These are phyloP conservation scores for Eucera pruinosa DNA, from an alignment of 2,888 invertebrate species.

Conservation along the genomic window DNA sequence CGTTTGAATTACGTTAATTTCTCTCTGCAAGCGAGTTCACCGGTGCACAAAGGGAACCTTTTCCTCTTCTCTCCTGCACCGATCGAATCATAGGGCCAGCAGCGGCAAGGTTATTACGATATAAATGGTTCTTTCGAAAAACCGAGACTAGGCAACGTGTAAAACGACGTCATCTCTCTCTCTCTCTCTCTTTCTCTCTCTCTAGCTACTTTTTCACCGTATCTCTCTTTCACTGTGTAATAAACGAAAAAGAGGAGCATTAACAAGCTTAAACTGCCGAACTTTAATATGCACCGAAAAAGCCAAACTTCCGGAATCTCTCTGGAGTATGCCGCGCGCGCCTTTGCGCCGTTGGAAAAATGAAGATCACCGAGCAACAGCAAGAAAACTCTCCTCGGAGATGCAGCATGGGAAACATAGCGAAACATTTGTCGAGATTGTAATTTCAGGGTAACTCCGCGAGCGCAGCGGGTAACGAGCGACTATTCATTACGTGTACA, in stretches of 20 bases:
- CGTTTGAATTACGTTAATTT: constrained; percentile 30
- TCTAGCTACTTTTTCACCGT: no score
- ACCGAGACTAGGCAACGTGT: no score
- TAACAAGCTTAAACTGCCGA: constrained; percentile 31
- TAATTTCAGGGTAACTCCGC: constrained; percentile 63
- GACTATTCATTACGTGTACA: constrained; percentile 64
- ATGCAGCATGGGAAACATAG: constrained; percentile 49
- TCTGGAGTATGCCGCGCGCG: neutral
- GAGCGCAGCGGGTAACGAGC: constrained; percentile 62
- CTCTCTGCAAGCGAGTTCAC: constrained; percentile 12
- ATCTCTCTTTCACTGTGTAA: constrained; percentile 5
- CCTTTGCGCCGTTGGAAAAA: neutral
- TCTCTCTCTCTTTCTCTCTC: no score
- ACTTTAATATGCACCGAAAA: constrained; percentile 26
- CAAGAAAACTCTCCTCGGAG: constrained; percentile 35
- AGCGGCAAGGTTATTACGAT: neutral
- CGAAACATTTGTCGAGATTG: constrained; percentile 63
- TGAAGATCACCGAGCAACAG: constrained; percentile 33
- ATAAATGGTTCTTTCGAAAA: neutral
- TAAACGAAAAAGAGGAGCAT: neutral
- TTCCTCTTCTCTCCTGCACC: neutral
- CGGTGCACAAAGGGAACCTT: constrained; percentile 12
- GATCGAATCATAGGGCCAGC: constrained; percentile 15
- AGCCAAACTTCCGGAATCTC: constrained; percentile 14
- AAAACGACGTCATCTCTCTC: no score